These are phyloP conservation scores for Acanthosoma haemorrhoidale DNA, from an alignment of 2,888 invertebrate species.

Conservation along the genomic window DNA sequence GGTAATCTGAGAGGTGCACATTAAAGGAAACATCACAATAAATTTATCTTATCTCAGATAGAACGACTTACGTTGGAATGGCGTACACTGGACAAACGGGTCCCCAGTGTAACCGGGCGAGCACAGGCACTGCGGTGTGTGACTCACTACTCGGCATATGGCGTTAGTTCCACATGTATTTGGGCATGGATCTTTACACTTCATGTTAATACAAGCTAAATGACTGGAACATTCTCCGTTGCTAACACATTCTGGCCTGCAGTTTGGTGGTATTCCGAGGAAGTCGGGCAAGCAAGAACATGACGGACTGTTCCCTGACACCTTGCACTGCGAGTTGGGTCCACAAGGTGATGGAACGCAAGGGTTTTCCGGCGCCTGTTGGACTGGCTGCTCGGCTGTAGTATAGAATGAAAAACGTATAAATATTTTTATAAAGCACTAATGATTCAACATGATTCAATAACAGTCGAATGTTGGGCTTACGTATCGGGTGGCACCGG, in stretches of 20 bases:
- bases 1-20: background rate
- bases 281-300: conserved; percentile 66
- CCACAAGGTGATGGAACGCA: conserved; percentile 65
- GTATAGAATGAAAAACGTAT: background rate
- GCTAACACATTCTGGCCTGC: conserved; percentile 66
- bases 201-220: conserved; percentile 64
- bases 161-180: conserved; percentile 62
- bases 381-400: conserved; percentile 22
- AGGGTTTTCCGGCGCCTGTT: conserved; percentile 47
- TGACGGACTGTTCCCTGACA: conserved; percentile 58
- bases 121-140: conserved; percentile 64
- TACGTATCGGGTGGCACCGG: conserved; percentile 53
- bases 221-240: conserved; percentile 65
- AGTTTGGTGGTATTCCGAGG: conserved; percentile 63
- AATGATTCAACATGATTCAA: conserved; percentile 28
- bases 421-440: background rate
- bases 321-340: conserved; percentile 58
- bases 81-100: conserved; percentile 58
- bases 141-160: conserved; percentile 68
- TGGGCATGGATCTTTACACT: conserved; percentile 68
- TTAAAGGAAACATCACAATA: background rate
- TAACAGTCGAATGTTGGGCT: conserved; percentile 40
- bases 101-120: conserved; percentile 59
- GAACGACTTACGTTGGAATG: conserved; percentile 44
- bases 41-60: background rate